Evolutionary conservation across 2,888 invertebrate genomes (phyloP).

Genomic region (Cacoxenus indagator): DNA sequence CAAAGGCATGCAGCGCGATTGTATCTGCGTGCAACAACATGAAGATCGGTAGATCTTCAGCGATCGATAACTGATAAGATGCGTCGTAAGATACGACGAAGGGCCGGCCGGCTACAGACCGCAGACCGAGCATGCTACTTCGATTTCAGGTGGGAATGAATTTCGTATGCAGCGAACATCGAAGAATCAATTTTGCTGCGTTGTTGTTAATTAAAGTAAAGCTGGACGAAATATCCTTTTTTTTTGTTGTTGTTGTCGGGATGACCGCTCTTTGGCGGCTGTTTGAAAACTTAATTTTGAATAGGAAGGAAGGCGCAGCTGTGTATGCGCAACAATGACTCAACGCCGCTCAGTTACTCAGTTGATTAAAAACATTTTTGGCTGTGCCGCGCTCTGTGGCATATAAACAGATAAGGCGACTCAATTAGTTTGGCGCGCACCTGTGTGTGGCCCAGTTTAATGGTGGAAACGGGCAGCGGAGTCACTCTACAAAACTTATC

Average conservation of each 20-base stretch:
- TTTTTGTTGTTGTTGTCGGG: neutral
- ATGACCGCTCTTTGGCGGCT: conserved; percentile 26
- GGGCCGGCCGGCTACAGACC: too few species aligned
- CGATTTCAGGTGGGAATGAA: conserved; percentile 31
- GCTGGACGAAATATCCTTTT: neutral
- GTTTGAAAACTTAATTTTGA: conserved; percentile 57
- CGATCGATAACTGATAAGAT: conserved; percentile 12
- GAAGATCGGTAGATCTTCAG: conserved; percentile 5
- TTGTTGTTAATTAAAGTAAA: conserved; percentile 58
- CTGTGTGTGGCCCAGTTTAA: conserved; percentile 18
- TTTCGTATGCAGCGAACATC: conserved; percentile 22
- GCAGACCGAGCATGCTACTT: too few species aligned
- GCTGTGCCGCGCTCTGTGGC: neutral
- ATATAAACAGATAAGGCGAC: conserved; percentile 16
- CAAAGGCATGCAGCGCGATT: conserved; percentile 33
- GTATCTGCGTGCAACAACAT: conserved; percentile 44
- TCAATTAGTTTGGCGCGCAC: conserved; percentile 3
- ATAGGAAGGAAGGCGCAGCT: conserved; percentile 33
- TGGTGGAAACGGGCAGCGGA: neutral
- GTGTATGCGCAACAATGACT: conserved; percentile 11
- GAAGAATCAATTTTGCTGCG: conserved; percentile 59
- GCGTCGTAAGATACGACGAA: conserved; percentile 4
- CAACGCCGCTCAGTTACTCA: neutral
- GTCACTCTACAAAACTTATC: neutral
- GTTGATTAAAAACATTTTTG: conserved; percentile 25